Base-by-base conservation (phyloP, 2,797 vertebrate genomes). In the Siniperca scherzeri region DNA sequence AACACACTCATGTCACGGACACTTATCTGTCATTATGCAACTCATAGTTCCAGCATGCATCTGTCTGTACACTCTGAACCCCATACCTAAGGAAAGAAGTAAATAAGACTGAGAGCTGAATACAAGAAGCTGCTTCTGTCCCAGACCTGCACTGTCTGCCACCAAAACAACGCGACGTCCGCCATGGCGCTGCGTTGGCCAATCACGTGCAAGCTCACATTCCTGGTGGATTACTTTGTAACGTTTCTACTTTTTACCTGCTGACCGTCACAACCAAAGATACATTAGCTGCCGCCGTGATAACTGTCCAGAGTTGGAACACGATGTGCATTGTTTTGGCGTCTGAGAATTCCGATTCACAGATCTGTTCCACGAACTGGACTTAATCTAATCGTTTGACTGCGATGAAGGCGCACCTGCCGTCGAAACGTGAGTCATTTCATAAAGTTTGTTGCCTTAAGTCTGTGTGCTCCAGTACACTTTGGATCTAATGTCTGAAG, bases 1-100 rank as follows among this genome's bases (percentile, higher is more conserved):
- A 62, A 19, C 42, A 46, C 0, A 21, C 10, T 53, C 27, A 50
- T 25, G 55, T 44, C 38, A 53, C 33, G 50, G 14, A 48, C 53
- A 21, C 30, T 61, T 19, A 65, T 52, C 59, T 65, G 59, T 14
- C 66, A 42, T 83, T 68, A 56, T 55, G 40, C 62, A 72, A 67
- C 14, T 19, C 12, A 53, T 65, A 13, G 61, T 66, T 50, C 25
- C 5, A 61, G 55, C n/a, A 4, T 48, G 42, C 7, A 25, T 17
- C 55, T 55, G 30, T 56, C 36, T 40, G 62, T 50, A 19, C n/a
- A 69, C 12, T 61, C 12, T 50, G 25, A 46, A 42, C 19, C 17
- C 62, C 40, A 81, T 53, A 36, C 44, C 50, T 56, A 7, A 46
- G 70, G 4, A 40, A 48, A 30, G 4, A 8, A 67, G 62, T 27